phyloP scores from a whole-genome alignment of 2,113 vertebrate genomes.

The Chionodraco myersi region DNA sequence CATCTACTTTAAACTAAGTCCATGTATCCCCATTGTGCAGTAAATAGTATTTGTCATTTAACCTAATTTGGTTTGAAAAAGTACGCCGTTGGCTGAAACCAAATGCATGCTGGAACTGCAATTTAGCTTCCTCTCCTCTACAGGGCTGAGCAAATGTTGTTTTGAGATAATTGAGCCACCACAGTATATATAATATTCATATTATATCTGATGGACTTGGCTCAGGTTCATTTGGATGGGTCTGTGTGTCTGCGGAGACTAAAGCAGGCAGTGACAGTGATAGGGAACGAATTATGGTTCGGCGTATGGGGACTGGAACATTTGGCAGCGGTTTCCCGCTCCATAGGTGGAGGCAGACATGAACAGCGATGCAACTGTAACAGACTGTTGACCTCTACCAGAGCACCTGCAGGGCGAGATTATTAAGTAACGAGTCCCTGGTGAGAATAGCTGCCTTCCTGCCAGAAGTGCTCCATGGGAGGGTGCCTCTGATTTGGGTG shows the following conservation, averaged over 20 bases:
- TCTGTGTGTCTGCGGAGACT: constrained; percentile 50
- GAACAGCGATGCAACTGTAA: constrained; percentile 65
- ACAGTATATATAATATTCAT: constrained; percentile 67
- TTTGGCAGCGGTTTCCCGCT: constrained; percentile 68
- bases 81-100: constrained; percentile 30
- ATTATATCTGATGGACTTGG: constrained; percentile 70
- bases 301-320: constrained; percentile 52
- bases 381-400: constrained; percentile 77
- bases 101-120: constrained; percentile 49
- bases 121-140: constrained; percentile 57
- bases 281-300: constrained; percentile 64
- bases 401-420: constrained; percentile 78
- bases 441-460: constrained; percentile 74
- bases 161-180: constrained; percentile 62
- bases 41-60: constrained; percentile 72
- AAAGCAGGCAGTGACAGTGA: constrained; percentile 63
- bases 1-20: constrained; percentile 49
- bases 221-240: constrained; percentile 61
- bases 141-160: constrained; percentile 61
- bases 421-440: constrained; percentile 81
- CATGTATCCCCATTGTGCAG: constrained; percentile 37
- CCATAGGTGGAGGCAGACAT: constrained; percentile 67
- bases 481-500: constrained; percentile 69
- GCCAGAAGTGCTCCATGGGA: constrained; percentile 74
- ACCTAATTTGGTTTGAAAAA: constrained; percentile 65